Conservation (phyloP, 2,797 vertebrate genomes). For the Sparidentex hasta region DNA sequence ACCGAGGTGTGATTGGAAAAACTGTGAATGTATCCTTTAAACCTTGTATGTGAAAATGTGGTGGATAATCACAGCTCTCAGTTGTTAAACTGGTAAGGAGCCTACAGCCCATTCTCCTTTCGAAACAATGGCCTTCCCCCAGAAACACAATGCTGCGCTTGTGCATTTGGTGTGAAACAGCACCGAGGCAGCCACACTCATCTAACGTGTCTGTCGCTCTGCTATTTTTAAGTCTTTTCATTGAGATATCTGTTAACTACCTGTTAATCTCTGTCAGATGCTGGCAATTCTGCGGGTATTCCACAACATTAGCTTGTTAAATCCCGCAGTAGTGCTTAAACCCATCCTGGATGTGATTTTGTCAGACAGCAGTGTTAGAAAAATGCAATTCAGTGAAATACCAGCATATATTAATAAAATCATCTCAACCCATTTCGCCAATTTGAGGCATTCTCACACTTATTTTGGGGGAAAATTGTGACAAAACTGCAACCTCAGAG, state of each 20-base stretch:
- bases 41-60: neutral
- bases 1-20: neutral
- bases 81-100: neutral
- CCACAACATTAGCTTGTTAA: neutral
- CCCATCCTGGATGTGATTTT: neutral
- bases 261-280: neutral
- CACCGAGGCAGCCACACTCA: neutral
- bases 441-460: slow-evolving; percentile 16
- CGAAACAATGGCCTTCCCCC: neutral
- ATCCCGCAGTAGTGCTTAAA: neutral
- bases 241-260: slow-evolving; percentile 1
- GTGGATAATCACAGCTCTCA: neutral
- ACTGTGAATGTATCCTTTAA: neutral
- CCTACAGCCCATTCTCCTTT: neutral
- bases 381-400: slow-evolving; percentile 2
- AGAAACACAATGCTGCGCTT: neutral
- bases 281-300: neutral
- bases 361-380: neutral
- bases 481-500: slow-evolving; percentile 13
- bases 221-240: neutral
- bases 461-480: neutral
- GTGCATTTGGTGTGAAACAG: slow-evolving; percentile 7
- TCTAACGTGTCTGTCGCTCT: too few relatives aligned
- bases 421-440: neutral
- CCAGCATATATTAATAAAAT: neutral